Conservation (phyloP, 2,888 invertebrate genomes). For the Branchipolynoe longqiensis region DNA sequence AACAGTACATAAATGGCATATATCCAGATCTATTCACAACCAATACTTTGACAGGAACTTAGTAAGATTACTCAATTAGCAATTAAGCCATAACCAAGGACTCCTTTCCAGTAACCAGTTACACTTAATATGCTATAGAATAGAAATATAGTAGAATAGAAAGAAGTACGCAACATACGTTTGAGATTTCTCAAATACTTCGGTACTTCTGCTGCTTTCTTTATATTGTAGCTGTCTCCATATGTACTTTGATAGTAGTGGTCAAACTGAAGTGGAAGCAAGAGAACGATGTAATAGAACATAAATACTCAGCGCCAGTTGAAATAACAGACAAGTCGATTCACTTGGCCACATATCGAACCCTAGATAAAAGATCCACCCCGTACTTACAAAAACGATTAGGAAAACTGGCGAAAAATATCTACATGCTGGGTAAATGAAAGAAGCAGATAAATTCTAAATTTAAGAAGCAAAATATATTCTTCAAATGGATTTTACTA, state of each 20-base stretch:
- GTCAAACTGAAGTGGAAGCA: constrained; percentile 71
- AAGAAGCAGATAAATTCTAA: no score
- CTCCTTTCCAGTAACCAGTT: neutral
- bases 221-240: constrained; percentile 73
- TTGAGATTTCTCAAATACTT: constrained; percentile 75
- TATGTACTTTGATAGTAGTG: constrained; percentile 78
- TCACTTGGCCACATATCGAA: no score
- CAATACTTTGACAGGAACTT: neutral
- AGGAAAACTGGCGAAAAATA: no score
- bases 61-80: neutral
- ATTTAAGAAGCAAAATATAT: no score
- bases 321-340: neutral
- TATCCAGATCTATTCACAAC: neutral
- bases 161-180: no score
- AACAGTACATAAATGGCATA: neutral
- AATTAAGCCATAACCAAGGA: neutral
- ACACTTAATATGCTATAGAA: no score
- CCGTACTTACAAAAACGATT: no score
- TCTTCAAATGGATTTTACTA: no score
- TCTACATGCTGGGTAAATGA: no score
- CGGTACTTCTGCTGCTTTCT: constrained; percentile 72
- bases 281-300: neutral
- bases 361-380: no score
- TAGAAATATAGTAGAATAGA: no score
- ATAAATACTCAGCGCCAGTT: neutral